Evolutionary conservation across 2,113 vertebrate species (phyloP).

Genomic region (Galeopterus variegatus): DNA sequence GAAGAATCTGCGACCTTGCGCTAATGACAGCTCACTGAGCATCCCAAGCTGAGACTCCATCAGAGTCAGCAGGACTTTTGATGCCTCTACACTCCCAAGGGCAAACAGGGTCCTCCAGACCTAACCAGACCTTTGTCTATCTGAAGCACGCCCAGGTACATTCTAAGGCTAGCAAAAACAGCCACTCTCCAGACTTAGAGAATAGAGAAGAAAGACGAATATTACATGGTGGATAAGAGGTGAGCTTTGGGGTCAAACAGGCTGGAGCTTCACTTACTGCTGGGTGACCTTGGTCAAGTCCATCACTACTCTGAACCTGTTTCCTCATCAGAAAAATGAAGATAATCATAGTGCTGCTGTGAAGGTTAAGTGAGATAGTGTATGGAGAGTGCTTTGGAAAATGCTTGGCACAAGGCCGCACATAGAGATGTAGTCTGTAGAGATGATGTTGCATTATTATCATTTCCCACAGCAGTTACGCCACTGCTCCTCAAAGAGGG

Average conservation of each 20-base stretch:
- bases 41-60: neutral
- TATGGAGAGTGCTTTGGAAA: neutral
- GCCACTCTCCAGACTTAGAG: neutral
- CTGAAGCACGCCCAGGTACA: neutral
- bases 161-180: neutral
- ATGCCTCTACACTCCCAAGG: neutral
- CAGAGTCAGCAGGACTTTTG: neutral
- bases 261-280: neutral
- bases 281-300: neutral
- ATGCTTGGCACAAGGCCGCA: neutral
- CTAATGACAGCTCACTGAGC: neutral
- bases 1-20: neutral
- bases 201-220: neutral
- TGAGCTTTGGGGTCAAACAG: neutral
- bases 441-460: fast-evolving
- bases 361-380: neutral
- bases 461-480: neutral
- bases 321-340: neutral
- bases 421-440: neutral
- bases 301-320: neutral
- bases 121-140: neutral
- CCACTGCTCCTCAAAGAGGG: neutral
- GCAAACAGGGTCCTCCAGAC: neutral
- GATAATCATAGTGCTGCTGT: fast-evolving
- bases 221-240: neutral